A percentile compares a stretch with the other conserved stretches of the same genome.
phyloP scores from a whole-genome alignment of 2,888 invertebrate species.

The Strigamia crassipes region DNA sequence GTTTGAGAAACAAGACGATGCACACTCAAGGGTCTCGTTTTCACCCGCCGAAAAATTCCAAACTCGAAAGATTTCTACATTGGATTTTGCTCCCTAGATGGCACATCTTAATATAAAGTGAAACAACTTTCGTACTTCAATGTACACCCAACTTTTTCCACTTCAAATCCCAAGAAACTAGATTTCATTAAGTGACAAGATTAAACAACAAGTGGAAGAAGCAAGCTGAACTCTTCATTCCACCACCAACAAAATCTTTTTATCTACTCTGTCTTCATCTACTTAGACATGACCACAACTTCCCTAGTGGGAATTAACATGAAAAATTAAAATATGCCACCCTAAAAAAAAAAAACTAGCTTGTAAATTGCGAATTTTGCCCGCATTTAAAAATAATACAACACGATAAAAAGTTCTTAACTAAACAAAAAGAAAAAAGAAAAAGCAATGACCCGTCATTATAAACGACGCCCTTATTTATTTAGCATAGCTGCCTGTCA shows the following conservation, averaged over 20 bases:
- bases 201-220: conserved; percentile 18
- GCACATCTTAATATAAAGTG: conserved; percentile 14
- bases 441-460: background rate
- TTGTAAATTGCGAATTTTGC: background rate
- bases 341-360: background rate
- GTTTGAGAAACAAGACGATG: conserved; percentile 10
- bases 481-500: background rate
- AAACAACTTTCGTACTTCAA: background rate
- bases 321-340: background rate
- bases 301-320: background rate
- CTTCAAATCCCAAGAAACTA: conserved; percentile 26
- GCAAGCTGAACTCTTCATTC: background rate
- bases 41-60: background rate
- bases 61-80: background rate
- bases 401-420: background rate
- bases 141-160: background rate
- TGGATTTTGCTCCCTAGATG: conserved; percentile 8
- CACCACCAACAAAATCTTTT: background rate
- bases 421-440: background rate
- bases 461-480: background rate
- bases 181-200: conserved; percentile 31
- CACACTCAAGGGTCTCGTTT: background rate
- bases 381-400: background rate
- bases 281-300: background rate
- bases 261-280: background rate